These are phyloP conservation scores for Otolemur garnettii DNA, from an alignment of 2,113 vertebrate genomes.

Conservation along the genomic window DNA sequence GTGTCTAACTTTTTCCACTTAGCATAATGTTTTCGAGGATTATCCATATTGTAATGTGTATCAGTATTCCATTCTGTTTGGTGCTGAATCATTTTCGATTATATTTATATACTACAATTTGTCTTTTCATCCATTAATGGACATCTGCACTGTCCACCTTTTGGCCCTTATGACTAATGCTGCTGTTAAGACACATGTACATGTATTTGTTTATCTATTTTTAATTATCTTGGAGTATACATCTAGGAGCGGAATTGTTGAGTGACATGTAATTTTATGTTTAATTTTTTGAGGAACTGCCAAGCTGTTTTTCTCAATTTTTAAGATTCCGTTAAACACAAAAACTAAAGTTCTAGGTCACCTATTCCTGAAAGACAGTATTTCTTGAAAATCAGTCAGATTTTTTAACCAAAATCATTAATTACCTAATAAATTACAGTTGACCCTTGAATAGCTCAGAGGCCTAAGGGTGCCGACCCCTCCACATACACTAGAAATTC, in stretches of 20 bases:
- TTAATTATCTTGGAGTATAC: not conserved
- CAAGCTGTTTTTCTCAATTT: not conserved
- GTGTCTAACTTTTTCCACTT: not conserved
- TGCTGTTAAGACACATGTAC: not conserved
- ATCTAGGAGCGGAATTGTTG: not conserved
- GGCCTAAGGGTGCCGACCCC: not conserved
- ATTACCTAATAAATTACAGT: conserved; percentile 56
- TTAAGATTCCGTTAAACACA: conserved; percentile 40
- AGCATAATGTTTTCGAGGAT: conserved; percentile 39
- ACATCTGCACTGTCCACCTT: not conserved
- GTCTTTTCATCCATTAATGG: not conserved
- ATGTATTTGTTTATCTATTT: not conserved
- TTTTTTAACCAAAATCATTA: conserved; percentile 36
- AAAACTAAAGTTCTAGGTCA: conserved; percentile 73
- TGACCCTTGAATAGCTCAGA: not conserved
- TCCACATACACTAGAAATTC: not conserved
- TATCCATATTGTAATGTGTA: not conserved
- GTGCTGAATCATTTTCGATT: not conserved
- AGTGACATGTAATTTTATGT: not conserved
- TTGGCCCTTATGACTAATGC: not conserved
- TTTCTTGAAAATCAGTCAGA: not conserved
- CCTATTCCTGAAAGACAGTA: conserved; percentile 54
- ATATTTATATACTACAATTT: not conserved
- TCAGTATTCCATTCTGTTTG: not conserved
- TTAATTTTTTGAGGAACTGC: not conserved